Evolutionary conservation across 37 sponge, comb jelly and placozoan genomes (phyloP).

Genomic region (Cladorhizidae sp.): DNA sequence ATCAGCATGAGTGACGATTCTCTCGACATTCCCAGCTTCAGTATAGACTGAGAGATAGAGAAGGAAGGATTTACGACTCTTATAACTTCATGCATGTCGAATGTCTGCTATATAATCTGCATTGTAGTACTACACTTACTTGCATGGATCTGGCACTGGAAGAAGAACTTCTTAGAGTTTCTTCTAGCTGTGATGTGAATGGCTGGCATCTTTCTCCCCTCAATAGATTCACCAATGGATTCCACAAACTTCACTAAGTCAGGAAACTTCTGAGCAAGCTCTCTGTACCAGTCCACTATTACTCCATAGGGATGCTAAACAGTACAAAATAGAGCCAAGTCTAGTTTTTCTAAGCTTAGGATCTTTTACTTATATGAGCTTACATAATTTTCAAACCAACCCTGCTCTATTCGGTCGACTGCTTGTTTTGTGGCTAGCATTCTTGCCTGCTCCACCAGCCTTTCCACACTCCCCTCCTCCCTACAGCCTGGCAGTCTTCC

Average conservation of each 20-base stretch:
- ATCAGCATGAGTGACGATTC: too few relatives aligned
- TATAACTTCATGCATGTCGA: neutral
- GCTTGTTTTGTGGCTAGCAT: neutral
- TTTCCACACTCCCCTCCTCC: constrained; percentile 35
- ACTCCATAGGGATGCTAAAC: constrained; percentile 52
- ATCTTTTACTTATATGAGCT: neutral
- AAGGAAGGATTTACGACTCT: too few relatives aligned
- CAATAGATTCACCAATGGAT: constrained; percentile 59
- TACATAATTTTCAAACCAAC: constrained; percentile 69
- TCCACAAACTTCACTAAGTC: constrained; percentile 36
- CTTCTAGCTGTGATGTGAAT: constrained; percentile 59
- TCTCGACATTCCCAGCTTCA: too few relatives aligned
- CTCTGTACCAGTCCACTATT: constrained; percentile 44
- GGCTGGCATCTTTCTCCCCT: constrained; percentile 61
- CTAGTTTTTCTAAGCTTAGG: neutral
- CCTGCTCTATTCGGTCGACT: neutral
- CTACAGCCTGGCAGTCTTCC: constrained; percentile 26
- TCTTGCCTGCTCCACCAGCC: constrained; percentile 20
- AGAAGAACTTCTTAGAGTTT: constrained; percentile 40
- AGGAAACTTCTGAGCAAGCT: constrained; percentile 17
- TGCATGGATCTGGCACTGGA: constrained; percentile 90
- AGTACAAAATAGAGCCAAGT: neutral
- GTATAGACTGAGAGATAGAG: too few relatives aligned
- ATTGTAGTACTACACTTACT: constrained; percentile 38
- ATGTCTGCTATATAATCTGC: neutral